Evolutionary conservation across 2,113 vertebrate species (phyloP), one percentile per base, ranked within the genome.

Genomic region (Neogobius melanostomus): DNA sequence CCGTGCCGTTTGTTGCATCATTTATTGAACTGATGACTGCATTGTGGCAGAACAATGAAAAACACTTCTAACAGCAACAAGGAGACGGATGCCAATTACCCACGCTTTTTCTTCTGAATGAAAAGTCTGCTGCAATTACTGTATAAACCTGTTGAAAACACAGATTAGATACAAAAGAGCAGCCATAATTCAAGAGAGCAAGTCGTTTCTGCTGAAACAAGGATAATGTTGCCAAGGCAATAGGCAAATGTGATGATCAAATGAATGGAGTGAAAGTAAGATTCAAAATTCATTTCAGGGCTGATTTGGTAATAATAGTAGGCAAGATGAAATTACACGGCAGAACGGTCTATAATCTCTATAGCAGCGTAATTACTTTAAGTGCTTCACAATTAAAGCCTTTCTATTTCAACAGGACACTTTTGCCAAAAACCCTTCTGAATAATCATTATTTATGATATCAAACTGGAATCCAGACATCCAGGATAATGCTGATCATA

Each of bases 21-120:
- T 77, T 75, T 68, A 69, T 71, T 46, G 53, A 79, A 81, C 7
- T 61, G 52, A 74, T 64, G 45, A 47, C 50, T 43, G 54, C 60
- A 68, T 64, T 11, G 1, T 62, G 56, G 60, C 15, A 36, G 36
- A 11, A 60, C 44, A 16, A 72, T 53, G 28, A 36, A 44, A 46
- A 75, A 70, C 68, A 59, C 28, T 16, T 1, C 49, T 62, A 17
- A 6, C 21, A 49, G 28, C 74, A 56, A 5, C 56, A 62, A 52
- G 68, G 46, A 21, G 6, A 15, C 56, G 66, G 11, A 47, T 64
- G 14, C 5, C 28, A 63, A 45, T 44, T 76, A 48, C 70, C 17
- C 47, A 43, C 45, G 12, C 17, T 61, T 64, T 12, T 46, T 47
- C 47, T 66, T 69, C 1, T 48, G 17, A 42, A 42, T 6, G 17